A percentile compares a stretch with the other conserved stretches of the same genome.
phyloP scores from a whole-genome alignment of 2,113 vertebrate genomes.

The Coryphaenoides rupestris region DNA sequence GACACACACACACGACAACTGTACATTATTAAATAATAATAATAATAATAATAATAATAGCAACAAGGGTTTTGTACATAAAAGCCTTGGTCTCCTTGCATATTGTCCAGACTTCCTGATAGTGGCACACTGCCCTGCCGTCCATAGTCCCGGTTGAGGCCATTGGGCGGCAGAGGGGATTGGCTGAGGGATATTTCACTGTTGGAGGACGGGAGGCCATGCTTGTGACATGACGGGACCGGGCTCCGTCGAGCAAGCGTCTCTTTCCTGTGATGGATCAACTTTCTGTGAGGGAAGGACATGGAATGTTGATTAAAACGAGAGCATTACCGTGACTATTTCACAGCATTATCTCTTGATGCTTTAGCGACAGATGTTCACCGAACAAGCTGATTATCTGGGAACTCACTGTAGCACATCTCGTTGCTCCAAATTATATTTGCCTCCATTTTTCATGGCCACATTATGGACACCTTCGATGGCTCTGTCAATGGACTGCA shows the following conservation, averaged over 20 bases:
- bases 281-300: conserved; percentile 73
- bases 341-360: neutral
- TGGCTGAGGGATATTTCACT: conserved; percentile 87
- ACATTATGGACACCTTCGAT: conserved; percentile 96
- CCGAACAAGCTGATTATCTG: neutral
- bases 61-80: conserved; percentile 60
- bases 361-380: neutral
- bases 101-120: conserved; percentile 76
- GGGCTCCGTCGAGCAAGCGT: conserved; percentile 84
- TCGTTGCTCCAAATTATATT: conserved; percentile 97
- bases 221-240: conserved; percentile 69
- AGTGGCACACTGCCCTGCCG: conserved; percentile 82
- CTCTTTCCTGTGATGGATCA: conserved; percentile 97
- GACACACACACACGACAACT: neutral
- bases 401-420: conserved; percentile 93
- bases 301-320: neutral
- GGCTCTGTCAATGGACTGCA: conserved; percentile 94
- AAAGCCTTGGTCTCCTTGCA: conserved; percentile 74
- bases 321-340: neutral
- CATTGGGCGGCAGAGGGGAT: conserved; percentile 67
- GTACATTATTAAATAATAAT: too few species aligned
- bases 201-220: conserved; percentile 78
- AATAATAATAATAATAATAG: too few species aligned
- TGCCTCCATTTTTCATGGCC: conserved; percentile 92
- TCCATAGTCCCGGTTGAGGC: conserved; percentile 59